Evolutionary conservation across 2,113 vertebrate genomes (phyloP).

Genomic region (Pterophyllum scalare): DNA sequence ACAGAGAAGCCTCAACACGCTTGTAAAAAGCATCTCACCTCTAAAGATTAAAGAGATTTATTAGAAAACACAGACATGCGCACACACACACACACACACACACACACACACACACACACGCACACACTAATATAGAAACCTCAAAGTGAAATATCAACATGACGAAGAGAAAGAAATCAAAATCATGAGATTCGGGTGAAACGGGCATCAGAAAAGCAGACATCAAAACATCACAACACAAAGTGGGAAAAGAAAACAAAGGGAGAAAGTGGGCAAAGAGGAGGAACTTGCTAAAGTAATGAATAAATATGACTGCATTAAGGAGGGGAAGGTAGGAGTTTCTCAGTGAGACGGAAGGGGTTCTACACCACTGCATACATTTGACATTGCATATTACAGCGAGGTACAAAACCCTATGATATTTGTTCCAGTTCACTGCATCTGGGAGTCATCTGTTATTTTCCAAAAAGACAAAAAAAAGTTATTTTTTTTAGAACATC

Average conservation of each 20-base stretch:
- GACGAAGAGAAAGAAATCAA: constrained; percentile 46
- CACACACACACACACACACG: background rate
- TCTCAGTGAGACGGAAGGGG: background rate
- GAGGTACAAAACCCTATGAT: constrained; percentile 30
- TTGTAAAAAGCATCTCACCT: constrained; percentile 31
- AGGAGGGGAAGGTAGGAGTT: background rate
- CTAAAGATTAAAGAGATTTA: background rate
- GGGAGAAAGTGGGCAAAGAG: constrained; percentile 6
- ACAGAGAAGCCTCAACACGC: constrained; percentile 20
- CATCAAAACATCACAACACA: constrained; percentile 39
- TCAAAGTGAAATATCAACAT: constrained; percentile 39
- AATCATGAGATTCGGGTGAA: constrained; percentile 40
- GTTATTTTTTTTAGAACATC: background rate
- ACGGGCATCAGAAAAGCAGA: constrained; percentile 38
- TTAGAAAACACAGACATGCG: too few relatives aligned
- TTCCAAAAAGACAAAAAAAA: constrained; percentile 1
- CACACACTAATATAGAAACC: constrained; percentile 1
- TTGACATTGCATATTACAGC: constrained; percentile 30
- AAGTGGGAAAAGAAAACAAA: constrained; percentile 30
- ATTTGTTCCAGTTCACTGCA: constrained; percentile 28
- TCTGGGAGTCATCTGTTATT: background rate
- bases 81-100: background rate
- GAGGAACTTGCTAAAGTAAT: background rate
- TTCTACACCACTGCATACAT: background rate
- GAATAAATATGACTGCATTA: constrained; percentile 19